Percentiles rank a stretch among this genome's conserved stretches.
These are phyloP conservation scores for Lasioglossum baleicum DNA, from an alignment of 1,140 invertebrate genomes.

Conservation along the genomic window DNA sequence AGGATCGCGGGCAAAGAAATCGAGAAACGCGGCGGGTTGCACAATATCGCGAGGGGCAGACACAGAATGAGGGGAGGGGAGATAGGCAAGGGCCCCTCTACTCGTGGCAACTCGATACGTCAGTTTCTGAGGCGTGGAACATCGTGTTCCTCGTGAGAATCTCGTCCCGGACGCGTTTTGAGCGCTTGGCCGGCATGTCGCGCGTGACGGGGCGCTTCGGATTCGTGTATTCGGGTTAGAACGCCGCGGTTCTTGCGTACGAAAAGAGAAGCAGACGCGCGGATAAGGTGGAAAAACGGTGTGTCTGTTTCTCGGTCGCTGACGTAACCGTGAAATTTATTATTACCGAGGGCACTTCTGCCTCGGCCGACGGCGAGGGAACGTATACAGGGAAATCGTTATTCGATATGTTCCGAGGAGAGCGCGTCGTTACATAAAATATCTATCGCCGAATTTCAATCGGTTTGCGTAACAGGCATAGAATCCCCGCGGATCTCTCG, in stretches of 20 bases:
- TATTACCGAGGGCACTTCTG: background rate
- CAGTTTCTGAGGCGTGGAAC: slow-evolving; percentile 58
- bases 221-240: no score
- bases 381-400: no score
- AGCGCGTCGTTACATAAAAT: background rate
- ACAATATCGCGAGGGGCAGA: slow-evolving; percentile 47
- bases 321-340: background rate
- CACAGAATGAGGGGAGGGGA: background rate
- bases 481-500: no score
- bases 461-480: background rate
- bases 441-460: background rate
- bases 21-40: slow-evolving; percentile 41
- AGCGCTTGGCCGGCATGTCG: slow-evolving; percentile 1
- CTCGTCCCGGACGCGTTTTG: slow-evolving; percentile 49
- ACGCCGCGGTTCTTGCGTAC: background rate
- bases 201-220: background rate
- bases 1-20: slow-evolving; percentile 42
- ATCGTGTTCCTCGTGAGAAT: slow-evolving; percentile 53
- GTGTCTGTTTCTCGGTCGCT: background rate
- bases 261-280: background rate
- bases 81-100: background rate
- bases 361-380: no score
- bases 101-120: slow-evolving; percentile 60
- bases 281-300: background rate
- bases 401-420: no score